phyloP scores from a whole-genome alignment of 2,888 invertebrate species.

The Drosophila nigritarsus region DNA sequence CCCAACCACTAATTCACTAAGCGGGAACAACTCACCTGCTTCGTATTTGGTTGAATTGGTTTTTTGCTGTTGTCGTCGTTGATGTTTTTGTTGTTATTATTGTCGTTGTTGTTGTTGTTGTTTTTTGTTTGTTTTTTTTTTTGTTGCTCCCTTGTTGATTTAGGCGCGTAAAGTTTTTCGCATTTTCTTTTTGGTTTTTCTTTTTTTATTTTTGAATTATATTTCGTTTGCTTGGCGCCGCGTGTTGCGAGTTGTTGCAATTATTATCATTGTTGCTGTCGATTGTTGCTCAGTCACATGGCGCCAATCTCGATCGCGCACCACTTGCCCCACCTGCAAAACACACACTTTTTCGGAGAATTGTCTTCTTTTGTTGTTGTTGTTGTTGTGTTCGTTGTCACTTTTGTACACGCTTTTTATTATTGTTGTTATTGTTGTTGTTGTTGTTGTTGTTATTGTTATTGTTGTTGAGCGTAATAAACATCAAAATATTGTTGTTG shows the following conservation, averaged over 20 bases:
- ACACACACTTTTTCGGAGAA: constrained; percentile 26
- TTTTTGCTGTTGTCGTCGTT: constrained; percentile 28
- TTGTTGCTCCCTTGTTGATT: constrained; percentile 59
- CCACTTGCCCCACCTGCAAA: constrained; percentile 8
- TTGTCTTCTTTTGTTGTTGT: constrained; percentile 5
- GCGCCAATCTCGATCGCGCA: constrained; percentile 39
- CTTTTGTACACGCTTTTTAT: constrained; percentile 31
- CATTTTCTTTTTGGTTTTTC: constrained; percentile 40
- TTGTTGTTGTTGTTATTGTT: no score
- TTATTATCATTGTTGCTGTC: constrained; percentile 21
- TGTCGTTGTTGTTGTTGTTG: constrained; percentile 18
- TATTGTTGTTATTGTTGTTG: constrained; percentile 7
- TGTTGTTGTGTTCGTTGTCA: constrained; percentile 14
- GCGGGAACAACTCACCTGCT: constrained; percentile 48
- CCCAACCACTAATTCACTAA: not conserved
- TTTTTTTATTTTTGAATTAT: constrained; percentile 35
- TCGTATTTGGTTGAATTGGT: constrained; percentile 30
- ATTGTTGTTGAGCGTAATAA: constrained; percentile 1
- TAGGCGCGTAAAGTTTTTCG: constrained; percentile 56
- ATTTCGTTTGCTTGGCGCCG: constrained; percentile 51
- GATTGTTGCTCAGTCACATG: constrained; percentile 34
- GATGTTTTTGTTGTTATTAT: constrained; percentile 38
- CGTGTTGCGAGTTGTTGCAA: constrained; percentile 34
- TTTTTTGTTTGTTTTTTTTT: constrained; percentile 11
- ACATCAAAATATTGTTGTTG: constrained; percentile 20